Base-by-base conservation (phyloP, 2,113 vertebrate species). In the Suricata suricatta region DNA sequence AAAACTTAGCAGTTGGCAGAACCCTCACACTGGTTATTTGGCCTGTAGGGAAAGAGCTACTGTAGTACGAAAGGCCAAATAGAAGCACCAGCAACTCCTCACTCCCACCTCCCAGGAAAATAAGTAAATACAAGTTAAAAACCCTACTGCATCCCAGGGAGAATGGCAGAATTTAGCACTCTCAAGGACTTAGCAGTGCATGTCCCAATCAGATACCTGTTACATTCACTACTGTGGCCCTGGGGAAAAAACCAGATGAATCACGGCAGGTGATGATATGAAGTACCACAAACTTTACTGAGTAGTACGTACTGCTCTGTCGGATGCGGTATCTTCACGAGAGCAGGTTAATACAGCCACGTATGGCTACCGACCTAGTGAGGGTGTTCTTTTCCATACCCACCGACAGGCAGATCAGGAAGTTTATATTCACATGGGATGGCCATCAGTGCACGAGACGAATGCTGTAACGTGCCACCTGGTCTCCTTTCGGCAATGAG, bases 61-160 rank as follows among this genome's bases (percentile, higher is more conserved):
- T 80, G 4, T 85, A 60, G 47, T 57, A 96, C 69, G 16, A 74
- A 96, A 74, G 31, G 64, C 15, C 44, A 94, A 88, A 27, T 44
- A 86, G 71, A 85, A 94, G 14, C 66, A 25, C 81, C 57, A 76
- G 66, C 94, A 86, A 88, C 38, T 94, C 29, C 29, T 79, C 44
- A 69, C n/a, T 31, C 3, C 7, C 35, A 72, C 10, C 35, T 93
- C 76, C 44, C 27, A 81, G 88, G 25, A 81, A 41, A 41, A 19
- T 90, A 85, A 79, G 29, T 88, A 83, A 76, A 69, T 76, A 93
- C 74, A 88, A 77, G 29, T 88, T 54, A 77, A 69, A 97, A 86
- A 92, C 23, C 1, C 13, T 63, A 71, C 63, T 71, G 7, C 27
- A 47, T 64, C 35, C 17, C 7, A 79, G 68, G 66, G 27, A 82